Percentiles rank a stretch among this genome's conserved stretches.
Conservation (phyloP, 2,113 vertebrate species). For the Emberiza fucata region DNA sequence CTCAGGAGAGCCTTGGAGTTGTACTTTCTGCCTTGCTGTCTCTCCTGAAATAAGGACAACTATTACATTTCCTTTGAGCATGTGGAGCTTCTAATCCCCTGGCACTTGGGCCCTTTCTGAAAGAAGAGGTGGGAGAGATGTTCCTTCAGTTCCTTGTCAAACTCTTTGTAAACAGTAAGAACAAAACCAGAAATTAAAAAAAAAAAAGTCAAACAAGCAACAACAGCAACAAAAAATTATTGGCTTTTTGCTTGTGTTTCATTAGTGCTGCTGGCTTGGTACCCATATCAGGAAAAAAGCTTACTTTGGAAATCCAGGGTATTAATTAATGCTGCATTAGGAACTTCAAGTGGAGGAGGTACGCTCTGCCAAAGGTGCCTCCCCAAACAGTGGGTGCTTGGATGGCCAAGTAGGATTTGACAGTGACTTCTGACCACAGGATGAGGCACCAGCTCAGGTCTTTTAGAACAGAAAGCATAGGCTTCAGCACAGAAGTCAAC, state of each 20-base stretch:
- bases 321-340: constrained; percentile 41
- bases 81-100: constrained; percentile 14
- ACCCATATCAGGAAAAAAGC: not conserved
- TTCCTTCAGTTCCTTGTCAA: constrained; percentile 30
- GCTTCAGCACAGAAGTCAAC: not conserved
- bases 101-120: constrained; percentile 21
- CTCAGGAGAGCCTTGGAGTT: constrained; percentile 54
- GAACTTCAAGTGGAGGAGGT: not conserved
- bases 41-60: constrained; percentile 38
- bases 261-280: constrained; percentile 30
- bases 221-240: not conserved
- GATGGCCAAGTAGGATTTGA: not conserved
- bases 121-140: constrained; percentile 34
- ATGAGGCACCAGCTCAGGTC: not conserved
- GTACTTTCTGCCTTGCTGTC: constrained; percentile 49
- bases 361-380: not conserved
- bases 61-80: constrained; percentile 42
- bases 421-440: not conserved
- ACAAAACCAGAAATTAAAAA: constrained; percentile 25
- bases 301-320: constrained; percentile 18
- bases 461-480: not conserved
- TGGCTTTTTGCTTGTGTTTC: constrained; percentile 13
- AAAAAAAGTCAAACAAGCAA: not conserved
- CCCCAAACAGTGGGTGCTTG: not conserved
- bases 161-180: constrained; percentile 12